Percentiles rank a stretch among this genome's conserved stretches.
Conservation (phyloP, 2,797 vertebrate genomes). For the Bufotes viridis region DNA sequence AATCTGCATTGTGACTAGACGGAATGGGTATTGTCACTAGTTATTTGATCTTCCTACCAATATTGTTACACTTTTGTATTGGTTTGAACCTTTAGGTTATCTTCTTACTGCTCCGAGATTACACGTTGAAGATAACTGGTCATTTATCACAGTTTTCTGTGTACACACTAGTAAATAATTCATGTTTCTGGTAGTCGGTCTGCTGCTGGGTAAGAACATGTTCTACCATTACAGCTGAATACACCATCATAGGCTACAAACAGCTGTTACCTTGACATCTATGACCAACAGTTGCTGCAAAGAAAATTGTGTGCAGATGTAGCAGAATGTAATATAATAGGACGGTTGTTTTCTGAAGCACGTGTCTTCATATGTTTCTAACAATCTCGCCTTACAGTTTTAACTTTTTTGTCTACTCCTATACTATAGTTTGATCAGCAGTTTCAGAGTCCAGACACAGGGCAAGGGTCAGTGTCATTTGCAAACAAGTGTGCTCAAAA, state of each 20-base stretch:
- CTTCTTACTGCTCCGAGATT: not conserved
- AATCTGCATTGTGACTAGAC: not conserved
- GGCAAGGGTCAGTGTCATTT: not conserved
- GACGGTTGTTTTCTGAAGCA: not conserved
- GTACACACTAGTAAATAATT: slow-evolving; percentile 11
- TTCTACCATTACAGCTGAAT: not conserved
- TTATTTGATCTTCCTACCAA: not conserved
- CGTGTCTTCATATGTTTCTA: not conserved
- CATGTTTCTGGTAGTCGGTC: not conserved
- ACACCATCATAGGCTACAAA: not conserved
- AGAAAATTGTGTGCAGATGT: not conserved
- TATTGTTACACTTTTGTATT: not conserved
- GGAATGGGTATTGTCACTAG: not conserved
- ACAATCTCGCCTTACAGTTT: not conserved
- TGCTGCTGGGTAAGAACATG: not conserved
- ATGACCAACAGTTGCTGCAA: slow-evolving; percentile 17
- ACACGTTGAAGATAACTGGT: not conserved
- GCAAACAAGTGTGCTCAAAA: not conserved
- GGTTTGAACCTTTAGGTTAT: slow-evolving; percentile 10
- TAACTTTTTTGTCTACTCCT: not conserved
- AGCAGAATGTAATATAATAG: not conserved
- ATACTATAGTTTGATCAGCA: not conserved
- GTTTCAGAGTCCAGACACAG: not conserved
- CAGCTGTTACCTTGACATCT: slow-evolving; percentile 20
- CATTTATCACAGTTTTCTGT: not conserved